These are phyloP conservation scores for Leucoma salicis DNA, from an alignment of 2,888 invertebrate genomes.

Conservation along the genomic window DNA sequence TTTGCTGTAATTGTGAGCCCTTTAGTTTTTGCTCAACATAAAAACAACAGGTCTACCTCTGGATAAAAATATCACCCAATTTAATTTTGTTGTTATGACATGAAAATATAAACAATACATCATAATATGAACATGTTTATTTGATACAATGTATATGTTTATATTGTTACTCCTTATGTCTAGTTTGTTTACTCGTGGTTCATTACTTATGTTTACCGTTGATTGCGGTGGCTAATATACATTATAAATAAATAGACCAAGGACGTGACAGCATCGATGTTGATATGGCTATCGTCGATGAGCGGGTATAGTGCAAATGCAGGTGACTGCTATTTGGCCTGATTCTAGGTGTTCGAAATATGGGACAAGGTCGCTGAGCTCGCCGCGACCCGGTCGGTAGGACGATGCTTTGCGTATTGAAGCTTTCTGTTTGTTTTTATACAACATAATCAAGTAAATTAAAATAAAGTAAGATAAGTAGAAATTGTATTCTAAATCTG, in stretches of 20 bases:
- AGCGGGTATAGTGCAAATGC: conserved; percentile 33
- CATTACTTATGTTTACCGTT: conserved; percentile 1
- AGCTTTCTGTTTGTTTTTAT: conserved; percentile 13
- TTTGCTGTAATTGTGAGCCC: too few species aligned
- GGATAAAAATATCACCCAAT: too few species aligned
- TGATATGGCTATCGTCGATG: conserved; percentile 37
- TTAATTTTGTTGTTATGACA: too few species aligned
- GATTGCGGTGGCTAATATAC: conserved; percentile 14
- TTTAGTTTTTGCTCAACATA: too few species aligned
- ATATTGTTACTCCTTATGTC: too few species aligned
- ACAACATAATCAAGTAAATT: neutral
- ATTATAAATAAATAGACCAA: conserved; percentile 35
- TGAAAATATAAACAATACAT: too few species aligned
- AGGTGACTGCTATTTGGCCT: conserved; percentile 44
- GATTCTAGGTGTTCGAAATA: conserved; percentile 45
- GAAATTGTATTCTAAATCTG: neutral
- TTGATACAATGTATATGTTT: too few species aligned
- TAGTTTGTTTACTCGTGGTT: too few species aligned
- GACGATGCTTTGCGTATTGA: conserved; percentile 7
- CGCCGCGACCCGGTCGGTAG: conserved; percentile 3
- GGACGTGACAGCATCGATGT: conserved; percentile 38
- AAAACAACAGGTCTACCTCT: too few species aligned
- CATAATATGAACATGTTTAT: conserved; percentile 19
- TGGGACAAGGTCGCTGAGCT: conserved; percentile 60
- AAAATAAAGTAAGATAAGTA: too few species aligned